A percentile compares a stretch with the other conserved stretches of the same genome.
These are phyloP conservation scores for Gymnogyps californianus DNA, from an alignment of 2,113 vertebrate species.

Conservation along the genomic window DNA sequence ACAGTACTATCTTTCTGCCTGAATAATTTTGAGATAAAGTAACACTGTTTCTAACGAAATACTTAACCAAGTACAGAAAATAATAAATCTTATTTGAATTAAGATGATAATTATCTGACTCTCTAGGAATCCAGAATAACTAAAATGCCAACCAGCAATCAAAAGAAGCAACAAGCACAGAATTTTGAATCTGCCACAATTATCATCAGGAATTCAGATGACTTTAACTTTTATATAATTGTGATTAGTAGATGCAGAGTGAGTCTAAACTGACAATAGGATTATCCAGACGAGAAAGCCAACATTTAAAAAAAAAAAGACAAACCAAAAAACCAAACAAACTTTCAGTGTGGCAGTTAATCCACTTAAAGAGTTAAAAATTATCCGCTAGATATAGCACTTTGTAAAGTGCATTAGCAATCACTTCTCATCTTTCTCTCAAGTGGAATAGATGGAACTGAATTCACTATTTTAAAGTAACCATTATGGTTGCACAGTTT, in stretches of 20 bases:
- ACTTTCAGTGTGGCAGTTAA: background rate
- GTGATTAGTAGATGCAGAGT: background rate
- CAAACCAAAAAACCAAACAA: no score
- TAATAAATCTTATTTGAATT: background rate
- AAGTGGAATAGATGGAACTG: background rate
- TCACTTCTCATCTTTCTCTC: conserved; percentile 28
- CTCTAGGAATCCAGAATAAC: background rate
- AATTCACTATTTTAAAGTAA: conserved; percentile 37
- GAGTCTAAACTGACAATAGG: background rate
- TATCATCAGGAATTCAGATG: background rate
- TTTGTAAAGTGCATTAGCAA: conserved; percentile 10
- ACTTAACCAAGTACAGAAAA: background rate
- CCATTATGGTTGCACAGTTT: conserved; percentile 41
- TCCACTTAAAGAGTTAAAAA: conserved; percentile 42
- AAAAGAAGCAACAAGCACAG: background rate
- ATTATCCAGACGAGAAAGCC: background rate
- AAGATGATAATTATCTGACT: background rate
- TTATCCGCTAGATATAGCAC: background rate
- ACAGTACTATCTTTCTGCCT: background rate
- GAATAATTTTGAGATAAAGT: background rate
- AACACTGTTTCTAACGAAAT: background rate
- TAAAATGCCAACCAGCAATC: background rate
- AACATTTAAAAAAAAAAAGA: background rate
- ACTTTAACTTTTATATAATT: background rate
- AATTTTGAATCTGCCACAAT: background rate